Conservation (phyloP, 2,113 vertebrate species). For the Lathamus discolor region DNA sequence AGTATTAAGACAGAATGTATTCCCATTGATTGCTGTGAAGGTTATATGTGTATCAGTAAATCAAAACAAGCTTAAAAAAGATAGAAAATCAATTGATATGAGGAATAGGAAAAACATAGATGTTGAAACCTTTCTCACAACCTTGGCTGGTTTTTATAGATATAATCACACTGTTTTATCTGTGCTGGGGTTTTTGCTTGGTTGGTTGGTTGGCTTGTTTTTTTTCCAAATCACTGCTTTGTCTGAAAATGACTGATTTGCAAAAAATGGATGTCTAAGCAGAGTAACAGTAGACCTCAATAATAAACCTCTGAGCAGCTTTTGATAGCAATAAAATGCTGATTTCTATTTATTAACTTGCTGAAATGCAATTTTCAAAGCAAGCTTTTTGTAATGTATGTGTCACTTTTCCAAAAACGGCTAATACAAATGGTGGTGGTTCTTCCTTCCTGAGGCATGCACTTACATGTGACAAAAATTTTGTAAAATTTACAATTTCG, state of each 20-base stretch:
- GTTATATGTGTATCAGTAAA: conserved; percentile 47
- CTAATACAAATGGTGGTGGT: accelerated
- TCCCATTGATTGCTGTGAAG: conserved; percentile 49
- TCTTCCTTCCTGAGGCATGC: background rate
- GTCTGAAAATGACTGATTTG: background rate
- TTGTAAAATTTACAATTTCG: background rate
- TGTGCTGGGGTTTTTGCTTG: background rate
- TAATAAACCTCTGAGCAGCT: background rate
- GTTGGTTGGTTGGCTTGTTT: background rate
- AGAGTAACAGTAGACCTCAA: background rate
- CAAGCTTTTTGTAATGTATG: background rate
- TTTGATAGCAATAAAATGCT: background rate
- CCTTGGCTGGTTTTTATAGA: background rate
- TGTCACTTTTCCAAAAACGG: background rate
- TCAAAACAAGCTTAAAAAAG: conserved; percentile 51
- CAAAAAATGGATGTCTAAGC: background rate
- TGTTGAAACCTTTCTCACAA: conserved; percentile 4
- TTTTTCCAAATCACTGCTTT: background rate
- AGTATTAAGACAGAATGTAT: conserved; percentile 24
- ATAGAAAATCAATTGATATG: conserved; percentile 48
- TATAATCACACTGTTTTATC: background rate
- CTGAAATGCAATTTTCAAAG: background rate
- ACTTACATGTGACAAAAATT: background rate
- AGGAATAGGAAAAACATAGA: background rate
- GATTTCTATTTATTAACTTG: background rate